Evolutionary conservation across 1,140 invertebrate genomes (phyloP).

Genomic region (Popillia japonica): DNA sequence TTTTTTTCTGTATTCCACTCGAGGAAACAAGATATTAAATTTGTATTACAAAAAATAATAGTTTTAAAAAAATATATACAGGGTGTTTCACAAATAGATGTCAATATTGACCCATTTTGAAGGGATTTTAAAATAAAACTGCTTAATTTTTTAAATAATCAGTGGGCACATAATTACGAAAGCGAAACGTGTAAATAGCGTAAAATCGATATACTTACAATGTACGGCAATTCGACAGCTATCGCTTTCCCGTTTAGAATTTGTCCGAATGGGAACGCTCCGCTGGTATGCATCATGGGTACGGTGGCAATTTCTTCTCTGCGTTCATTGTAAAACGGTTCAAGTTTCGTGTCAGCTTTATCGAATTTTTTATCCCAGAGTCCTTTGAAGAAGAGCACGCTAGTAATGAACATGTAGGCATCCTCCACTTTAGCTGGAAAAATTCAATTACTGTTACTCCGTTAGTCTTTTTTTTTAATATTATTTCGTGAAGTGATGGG

Average conservation of each 20-base stretch:
- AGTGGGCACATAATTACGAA: no score
- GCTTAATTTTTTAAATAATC: no score
- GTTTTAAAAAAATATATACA: no score
- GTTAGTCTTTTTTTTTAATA: no score
- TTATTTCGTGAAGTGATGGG: no score
- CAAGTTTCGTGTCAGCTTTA: conserved; percentile 63
- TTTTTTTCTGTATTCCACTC: no score
- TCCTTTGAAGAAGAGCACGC: conserved; percentile 85
- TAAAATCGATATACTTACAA: conserved; percentile 61
- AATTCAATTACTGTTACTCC: no score
- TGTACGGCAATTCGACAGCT: conserved; percentile 77
- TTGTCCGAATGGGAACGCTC: conserved; percentile 64
- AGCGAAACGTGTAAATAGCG: conserved; percentile 43
- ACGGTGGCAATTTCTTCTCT: conserved; percentile 64
- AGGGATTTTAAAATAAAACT: no score
- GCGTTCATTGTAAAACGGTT: conserved; percentile 65
- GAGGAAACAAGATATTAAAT: no score
- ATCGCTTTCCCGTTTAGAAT: conserved; percentile 67
- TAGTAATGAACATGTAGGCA: conserved; percentile 75
- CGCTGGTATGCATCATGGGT: conserved; percentile 69
- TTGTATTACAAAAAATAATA: no score
- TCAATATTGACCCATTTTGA: no score
- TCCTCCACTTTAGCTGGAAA: conserved; percentile 53
- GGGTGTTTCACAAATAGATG: no score
- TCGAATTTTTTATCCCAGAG: conserved; percentile 80